Conservation (phyloP, 2,888 invertebrate genomes). For the Endotricha flammealis region DNA sequence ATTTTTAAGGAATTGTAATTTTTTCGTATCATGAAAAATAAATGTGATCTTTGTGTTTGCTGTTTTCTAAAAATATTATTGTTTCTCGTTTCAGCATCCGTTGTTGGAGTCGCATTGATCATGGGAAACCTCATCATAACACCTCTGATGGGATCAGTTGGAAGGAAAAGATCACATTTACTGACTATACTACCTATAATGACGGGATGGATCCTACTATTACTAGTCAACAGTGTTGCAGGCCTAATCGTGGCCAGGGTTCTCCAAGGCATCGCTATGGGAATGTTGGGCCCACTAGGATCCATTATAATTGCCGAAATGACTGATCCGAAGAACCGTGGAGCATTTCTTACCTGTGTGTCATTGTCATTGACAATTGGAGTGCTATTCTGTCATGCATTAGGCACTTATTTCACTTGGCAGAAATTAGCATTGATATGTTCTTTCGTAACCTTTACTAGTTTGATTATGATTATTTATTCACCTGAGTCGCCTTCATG, state of each 20-base stretch:
- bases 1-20: too few species aligned
- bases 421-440: constrained; percentile 74
- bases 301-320: constrained; percentile 80
- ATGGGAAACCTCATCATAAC: constrained; percentile 79
- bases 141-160: constrained; percentile 72
- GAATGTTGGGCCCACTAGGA: constrained; percentile 74
- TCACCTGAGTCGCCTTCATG: constrained; percentile 83
- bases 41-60: not conserved
- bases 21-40: too few species aligned
- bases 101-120: constrained; percentile 79
- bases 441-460: constrained; percentile 66
- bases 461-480: constrained; percentile 71
- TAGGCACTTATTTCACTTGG: constrained; percentile 81
- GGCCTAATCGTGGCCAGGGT: constrained; percentile 72
- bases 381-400: constrained; percentile 78
- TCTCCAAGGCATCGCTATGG: constrained; percentile 74
- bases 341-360: constrained; percentile 79
- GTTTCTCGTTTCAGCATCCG: constrained; percentile 71
- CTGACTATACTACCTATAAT: constrained; percentile 73
- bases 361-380: constrained; percentile 80
- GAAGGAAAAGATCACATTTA: constrained; percentile 75
- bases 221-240: constrained; percentile 59
- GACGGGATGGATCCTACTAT: constrained; percentile 78
- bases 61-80: too few species aligned
- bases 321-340: constrained; percentile 79